phyloP scores from a whole-genome alignment of 2,888 invertebrate species.

The Beris morrisii region DNA sequence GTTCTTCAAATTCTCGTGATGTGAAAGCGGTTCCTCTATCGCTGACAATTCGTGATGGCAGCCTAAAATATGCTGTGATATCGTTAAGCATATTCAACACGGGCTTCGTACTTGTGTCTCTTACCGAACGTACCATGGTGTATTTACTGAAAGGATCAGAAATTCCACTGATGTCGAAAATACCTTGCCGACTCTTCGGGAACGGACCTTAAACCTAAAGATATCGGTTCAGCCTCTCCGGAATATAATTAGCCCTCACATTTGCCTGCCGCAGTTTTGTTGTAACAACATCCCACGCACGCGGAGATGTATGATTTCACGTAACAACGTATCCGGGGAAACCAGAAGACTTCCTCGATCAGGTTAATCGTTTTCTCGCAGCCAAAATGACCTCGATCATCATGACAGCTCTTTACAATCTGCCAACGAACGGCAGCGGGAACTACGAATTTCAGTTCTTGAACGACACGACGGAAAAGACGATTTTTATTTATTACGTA shows the following conservation, averaged over 20 bases:
- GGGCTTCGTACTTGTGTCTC: constrained; percentile 8
- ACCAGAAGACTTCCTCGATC: constrained; percentile 38
- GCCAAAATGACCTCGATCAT: constrained; percentile 37
- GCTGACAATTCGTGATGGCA: constrained; percentile 9
- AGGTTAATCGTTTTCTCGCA: constrained; percentile 34
- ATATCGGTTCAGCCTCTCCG: constrained; percentile 37
- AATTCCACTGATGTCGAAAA: constrained; percentile 34
- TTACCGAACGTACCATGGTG: constrained; percentile 21
- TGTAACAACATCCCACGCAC: background rate
- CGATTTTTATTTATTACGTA: background rate
- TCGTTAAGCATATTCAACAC: constrained; percentile 5
- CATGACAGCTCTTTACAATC: constrained; percentile 34
- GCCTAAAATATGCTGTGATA: background rate
- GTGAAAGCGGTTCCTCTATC: constrained; percentile 25
- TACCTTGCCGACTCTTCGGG: constrained; percentile 27
- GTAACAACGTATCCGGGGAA: constrained; percentile 33
- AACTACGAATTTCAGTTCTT: constrained; percentile 35
- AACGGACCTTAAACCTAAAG: constrained; percentile 40
- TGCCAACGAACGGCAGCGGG: constrained; percentile 35
- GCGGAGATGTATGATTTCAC: constrained; percentile 33
- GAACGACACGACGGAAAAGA: background rate
- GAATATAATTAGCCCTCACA: constrained; percentile 32
- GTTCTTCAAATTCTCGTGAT: background rate
- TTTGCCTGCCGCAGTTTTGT: constrained; percentile 20
- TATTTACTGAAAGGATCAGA: constrained; percentile 26